phyloP scores from a whole-genome alignment of 2,888 invertebrate species.

The Meliscaeva auricollis region DNA sequence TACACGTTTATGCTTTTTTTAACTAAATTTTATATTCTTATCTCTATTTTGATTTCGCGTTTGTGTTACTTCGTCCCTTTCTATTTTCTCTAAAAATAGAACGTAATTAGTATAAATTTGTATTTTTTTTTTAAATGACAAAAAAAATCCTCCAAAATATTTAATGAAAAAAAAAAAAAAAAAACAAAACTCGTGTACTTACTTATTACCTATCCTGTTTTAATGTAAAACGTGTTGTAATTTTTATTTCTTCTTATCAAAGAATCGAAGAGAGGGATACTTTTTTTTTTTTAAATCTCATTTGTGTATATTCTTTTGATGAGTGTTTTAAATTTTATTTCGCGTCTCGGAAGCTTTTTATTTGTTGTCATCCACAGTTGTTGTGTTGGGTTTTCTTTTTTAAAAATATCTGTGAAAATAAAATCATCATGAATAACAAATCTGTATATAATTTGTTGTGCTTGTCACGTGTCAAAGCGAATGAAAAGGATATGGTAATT shows the following conservation, averaged over 20 bases:
- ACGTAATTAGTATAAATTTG: too few relatives aligned
- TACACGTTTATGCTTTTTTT: not conserved
- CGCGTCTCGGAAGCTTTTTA: not conserved
- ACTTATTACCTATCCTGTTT: not conserved
- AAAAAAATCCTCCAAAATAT: too few relatives aligned
- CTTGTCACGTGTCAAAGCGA: conserved; percentile 42
- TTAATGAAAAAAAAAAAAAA: too few relatives aligned
- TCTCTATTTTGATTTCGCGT: too few relatives aligned
- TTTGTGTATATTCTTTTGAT: conserved; percentile 15
- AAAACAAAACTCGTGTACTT: too few relatives aligned
- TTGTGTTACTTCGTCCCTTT: too few relatives aligned
- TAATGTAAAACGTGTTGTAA: not conserved
- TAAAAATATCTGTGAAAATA: not conserved
- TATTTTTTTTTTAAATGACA: too few relatives aligned
- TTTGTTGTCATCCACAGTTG: not conserved
- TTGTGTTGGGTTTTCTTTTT: not conserved
- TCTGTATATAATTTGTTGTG: not conserved
- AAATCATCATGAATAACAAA: conserved; percentile 19
- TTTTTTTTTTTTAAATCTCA: not conserved
- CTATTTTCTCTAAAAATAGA: too few relatives aligned
- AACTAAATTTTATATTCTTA: too few relatives aligned
- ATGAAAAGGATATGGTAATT: conserved; percentile 24
- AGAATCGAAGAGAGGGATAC: not conserved
- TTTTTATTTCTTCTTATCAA: not conserved
- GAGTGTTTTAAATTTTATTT: not conserved